phyloP scores from a whole-genome alignment of 2,113 vertebrate species.

The Indri indri region DNA sequence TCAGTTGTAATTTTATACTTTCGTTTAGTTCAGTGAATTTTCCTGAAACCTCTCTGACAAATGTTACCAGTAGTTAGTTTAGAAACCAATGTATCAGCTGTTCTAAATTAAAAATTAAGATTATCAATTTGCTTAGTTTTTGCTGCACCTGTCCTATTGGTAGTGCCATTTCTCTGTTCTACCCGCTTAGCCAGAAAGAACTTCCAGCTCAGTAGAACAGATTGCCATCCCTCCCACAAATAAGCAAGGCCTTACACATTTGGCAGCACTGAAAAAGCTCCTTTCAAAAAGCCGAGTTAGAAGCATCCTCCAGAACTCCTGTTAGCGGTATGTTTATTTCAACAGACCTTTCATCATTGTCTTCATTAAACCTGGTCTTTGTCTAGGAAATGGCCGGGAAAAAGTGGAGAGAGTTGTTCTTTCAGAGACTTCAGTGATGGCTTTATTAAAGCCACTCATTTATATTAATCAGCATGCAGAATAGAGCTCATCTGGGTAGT shows the following conservation, averaged over 20 bases:
- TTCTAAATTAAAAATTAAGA: conserved; percentile 77
- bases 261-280: conserved; percentile 67
- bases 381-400: conserved; percentile 10
- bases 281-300: conserved; percentile 47
- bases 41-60: conserved; percentile 58
- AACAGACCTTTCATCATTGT: conserved; percentile 63
- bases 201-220: conserved; percentile 75
- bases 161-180: conserved; percentile 67
- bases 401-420: conserved; percentile 24
- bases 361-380: conserved; percentile 56
- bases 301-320: conserved; percentile 62
- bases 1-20: conserved; percentile 23
- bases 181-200: conserved; percentile 69
- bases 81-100: conserved; percentile 76
- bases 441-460: conserved; percentile 61
- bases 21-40: conserved; percentile 53
- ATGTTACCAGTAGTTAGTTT: conserved; percentile 53
- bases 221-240: conserved; percentile 75
- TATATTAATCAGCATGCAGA: conserved; percentile 71
- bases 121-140: conserved; percentile 77
- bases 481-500: conserved; percentile 68
- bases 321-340: conserved; percentile 36
- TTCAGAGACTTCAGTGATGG: conserved; percentile 3
- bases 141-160: conserved; percentile 76
- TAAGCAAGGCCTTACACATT: conserved; percentile 51